A percentile compares a stretch with the other conserved stretches of the same genome.
These are phyloP conservation scores for Thera obeliscata DNA, from an alignment of 2,888 invertebrate species.

Conservation along the genomic window DNA sequence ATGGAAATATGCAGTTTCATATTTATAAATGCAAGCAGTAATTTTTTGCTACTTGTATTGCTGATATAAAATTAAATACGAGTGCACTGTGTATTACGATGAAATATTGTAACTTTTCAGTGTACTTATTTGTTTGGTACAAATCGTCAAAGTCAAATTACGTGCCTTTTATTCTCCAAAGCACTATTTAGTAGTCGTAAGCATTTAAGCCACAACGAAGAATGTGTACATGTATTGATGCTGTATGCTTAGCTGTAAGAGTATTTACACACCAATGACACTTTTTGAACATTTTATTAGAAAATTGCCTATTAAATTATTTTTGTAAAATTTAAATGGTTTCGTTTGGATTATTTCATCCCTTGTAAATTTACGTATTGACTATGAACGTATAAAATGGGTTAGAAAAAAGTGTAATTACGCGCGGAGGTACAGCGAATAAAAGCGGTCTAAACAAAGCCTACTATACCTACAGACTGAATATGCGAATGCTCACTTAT, in stretches of 20 bases:
- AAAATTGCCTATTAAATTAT: slow-evolving; percentile 84
- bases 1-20: too few relatives aligned
- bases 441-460: too few relatives aligned
- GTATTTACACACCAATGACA: slow-evolving; percentile 82
- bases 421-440: too few relatives aligned
- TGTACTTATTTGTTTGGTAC: neutral
- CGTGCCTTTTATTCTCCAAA: slow-evolving; percentile 32
- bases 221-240: slow-evolving; percentile 63
- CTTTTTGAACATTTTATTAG: slow-evolving; percentile 82
- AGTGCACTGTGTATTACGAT: neutral
- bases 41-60: neutral
- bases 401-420: too few relatives aligned
- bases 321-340: slow-evolving; percentile 68
- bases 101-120: neutral
- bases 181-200: slow-evolving; percentile 32
- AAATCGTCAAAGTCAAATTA: neutral
- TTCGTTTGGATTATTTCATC: slow-evolving; percentile 35
- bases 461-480: too few relatives aligned
- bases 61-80: neutral
- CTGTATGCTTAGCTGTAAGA: slow-evolving; percentile 71
- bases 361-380: too few relatives aligned
- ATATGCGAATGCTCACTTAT: too few relatives aligned
- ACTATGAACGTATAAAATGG: too few relatives aligned
- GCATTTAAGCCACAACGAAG: slow-evolving; percentile 61
- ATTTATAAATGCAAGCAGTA: too few relatives aligned